Base-by-base conservation (phyloP, 2,888 invertebrate species). In the Oasisia sp. region DNA sequence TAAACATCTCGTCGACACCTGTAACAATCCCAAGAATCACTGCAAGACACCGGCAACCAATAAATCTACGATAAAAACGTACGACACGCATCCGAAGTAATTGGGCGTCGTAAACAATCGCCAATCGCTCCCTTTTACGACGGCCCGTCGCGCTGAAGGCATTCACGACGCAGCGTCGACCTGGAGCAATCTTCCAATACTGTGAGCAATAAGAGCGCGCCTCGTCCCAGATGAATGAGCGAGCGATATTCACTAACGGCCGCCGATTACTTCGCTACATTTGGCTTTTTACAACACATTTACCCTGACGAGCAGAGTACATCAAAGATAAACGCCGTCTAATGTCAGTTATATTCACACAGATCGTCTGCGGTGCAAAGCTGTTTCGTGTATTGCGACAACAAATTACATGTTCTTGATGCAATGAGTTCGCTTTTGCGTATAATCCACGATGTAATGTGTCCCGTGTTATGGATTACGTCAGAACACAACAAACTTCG, bases 261-360 rank as follows among this genome's bases (percentile, higher is more conserved):
- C 27, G 74, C n/a, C n/a, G 74, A 74, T 74, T 74, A 74, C 27
- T 19, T 74, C 74, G 74, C 74, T 74, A 74, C 74, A 74, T 74
- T 74, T 74, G 74, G 74, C n/a, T 74, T 27, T 56, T 74, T 27
- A 74, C 74, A 74, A 74, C n/a, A 74, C 74, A 74, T 74, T 74
- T 74, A 74, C 14, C 74, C 74, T 74, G 74, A n/a, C 74, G 74
- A n/a, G 74, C 27, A 74, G 74, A 74, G 27, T 74, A 74, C 74
- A 74, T 74, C 74, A 74, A 74, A 74, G 74, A 74, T 74, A 74
- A 74, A 74, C 74, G 74, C 74, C 74, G 74, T 74, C 27, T n/a
- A 74, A 74, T n/a, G 7, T 74, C 74, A 74, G 8, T 27, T 1
- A 74, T 74, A 74, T 7, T 74, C 74, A 27, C 74, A 74, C 27